phyloP scores from a whole-genome alignment of 2,888 invertebrate genomes.

The Electrophaes corylata region DNA sequence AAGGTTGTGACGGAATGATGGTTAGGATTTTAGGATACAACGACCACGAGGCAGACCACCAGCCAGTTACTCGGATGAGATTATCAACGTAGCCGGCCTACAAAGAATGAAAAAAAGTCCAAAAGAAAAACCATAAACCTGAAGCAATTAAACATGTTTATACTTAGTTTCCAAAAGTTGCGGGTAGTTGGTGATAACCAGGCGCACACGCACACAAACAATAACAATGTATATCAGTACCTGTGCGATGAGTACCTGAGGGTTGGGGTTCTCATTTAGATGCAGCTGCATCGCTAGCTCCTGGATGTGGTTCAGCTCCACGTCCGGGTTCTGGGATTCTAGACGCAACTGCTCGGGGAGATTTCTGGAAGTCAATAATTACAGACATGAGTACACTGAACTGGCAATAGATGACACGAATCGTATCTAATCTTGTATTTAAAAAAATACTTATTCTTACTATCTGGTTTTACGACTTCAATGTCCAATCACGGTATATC shows the following conservation, averaged over 20 bases:
- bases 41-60: too few relatives aligned
- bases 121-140: background rate
- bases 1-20: too few relatives aligned
- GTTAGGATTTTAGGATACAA: too few relatives aligned
- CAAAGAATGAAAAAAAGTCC: too few relatives aligned
- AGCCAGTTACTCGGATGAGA: too few relatives aligned
- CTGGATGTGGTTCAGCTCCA: constrained; percentile 88
- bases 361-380: constrained; percentile 73
- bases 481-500: too few relatives aligned
- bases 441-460: too few relatives aligned
- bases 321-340: constrained; percentile 87
- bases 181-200: background rate
- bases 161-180: background rate
- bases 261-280: constrained; percentile 95
- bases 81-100: too few relatives aligned
- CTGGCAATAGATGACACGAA: too few relatives aligned
- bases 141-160: background rate
- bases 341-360: constrained; percentile 85
- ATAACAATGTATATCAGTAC: constrained; percentile 17
- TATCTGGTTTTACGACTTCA: too few relatives aligned
- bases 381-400: too few relatives aligned
- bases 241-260: constrained; percentile 75
- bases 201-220: constrained; percentile 16
- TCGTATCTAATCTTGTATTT: too few relatives aligned
- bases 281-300: constrained; percentile 93